Base-by-base conservation (phyloP, 2,113 vertebrate genomes). In the Brachyistius frenatus region DNA sequence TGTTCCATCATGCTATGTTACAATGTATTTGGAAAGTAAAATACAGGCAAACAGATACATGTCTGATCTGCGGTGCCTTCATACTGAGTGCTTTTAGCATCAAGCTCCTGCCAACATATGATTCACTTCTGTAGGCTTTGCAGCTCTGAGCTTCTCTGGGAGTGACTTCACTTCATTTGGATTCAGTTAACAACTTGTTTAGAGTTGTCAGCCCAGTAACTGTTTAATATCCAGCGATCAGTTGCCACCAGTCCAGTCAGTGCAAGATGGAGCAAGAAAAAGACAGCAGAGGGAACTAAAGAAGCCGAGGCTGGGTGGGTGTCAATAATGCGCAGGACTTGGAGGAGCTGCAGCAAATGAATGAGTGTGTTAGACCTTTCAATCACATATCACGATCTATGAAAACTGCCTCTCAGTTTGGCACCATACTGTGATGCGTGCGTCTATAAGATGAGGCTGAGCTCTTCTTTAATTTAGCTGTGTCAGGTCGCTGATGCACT, bases 351-450 rank as follows among this genome's bases (percentile, higher is more conserved):
- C 66, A 55, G 54, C 7, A 10, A 0, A 30, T 2, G 16, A 77
- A 6, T 4, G 15, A 14, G 31, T 13, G 55, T 44, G 6, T 56
- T 64, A 16, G 66, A 53, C 37, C 54, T 39, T 78, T 69, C 58
- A 69, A 64, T 56, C 33, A 41, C n/a, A 31, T 3, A 52, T 62
- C 23, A 44, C 37, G 56, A 31, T 2, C 35, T 15, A 23, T 16
- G 57, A 46, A 58, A 78, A 68, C 10, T 64, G 44, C 41, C 15
- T 62, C 47, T 67, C 66, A 60, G 61, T 23, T 76, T 54, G 56
- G 36, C 46, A 52, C 63, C 1, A 30, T n/a, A 31, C 35, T 41
- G n/a, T 46, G 37, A 36, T 31, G 32, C 7, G 32, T 36, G 31
- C n/a, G 31, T 69, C 52, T 49, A 30, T 23, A 41, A 16, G 53